Percentiles rank a stretch among this genome's conserved stretches.
Evolutionary conservation across 2,113 vertebrate species (phyloP).

Genomic region (Vulpes ferrilata): DNA sequence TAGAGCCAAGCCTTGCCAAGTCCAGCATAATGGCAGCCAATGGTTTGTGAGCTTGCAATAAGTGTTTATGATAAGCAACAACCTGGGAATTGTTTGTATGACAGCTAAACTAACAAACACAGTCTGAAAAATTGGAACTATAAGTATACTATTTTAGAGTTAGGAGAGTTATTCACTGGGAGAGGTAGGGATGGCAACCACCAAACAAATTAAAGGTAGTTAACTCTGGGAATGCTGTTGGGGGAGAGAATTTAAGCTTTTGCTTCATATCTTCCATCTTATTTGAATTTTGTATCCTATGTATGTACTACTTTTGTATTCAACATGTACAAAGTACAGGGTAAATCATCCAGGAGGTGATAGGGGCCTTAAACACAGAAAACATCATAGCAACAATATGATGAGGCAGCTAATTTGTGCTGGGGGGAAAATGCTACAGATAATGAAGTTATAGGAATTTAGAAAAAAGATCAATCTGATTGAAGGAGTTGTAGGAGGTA

Average conservation of each 20-base stretch:
- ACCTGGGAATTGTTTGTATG: not conserved
- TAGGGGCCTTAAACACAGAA: not conserved
- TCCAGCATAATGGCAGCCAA: not conserved
- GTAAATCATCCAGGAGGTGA: not conserved
- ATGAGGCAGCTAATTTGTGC: not conserved
- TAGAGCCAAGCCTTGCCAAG: not conserved
- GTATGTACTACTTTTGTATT: not conserved
- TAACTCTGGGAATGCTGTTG: not conserved
- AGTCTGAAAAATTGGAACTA: not conserved
- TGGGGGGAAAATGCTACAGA: not conserved
- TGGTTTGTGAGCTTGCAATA: constrained; percentile 5
- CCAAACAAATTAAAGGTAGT: not conserved
- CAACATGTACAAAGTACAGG: not conserved
- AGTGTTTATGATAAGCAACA: not conserved
- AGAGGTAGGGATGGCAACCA: not conserved
- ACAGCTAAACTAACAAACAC: not conserved
- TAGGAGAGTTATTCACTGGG: not conserved
- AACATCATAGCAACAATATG: not conserved
- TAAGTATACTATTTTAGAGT: constrained; percentile 11
- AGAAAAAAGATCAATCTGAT: not conserved
- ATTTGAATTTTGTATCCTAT: constrained; percentile 10
- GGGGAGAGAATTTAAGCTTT: not conserved
- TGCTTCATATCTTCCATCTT: not conserved
- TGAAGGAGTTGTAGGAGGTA: not conserved
- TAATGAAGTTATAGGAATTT: constrained; percentile 22